phyloP scores from a whole-genome alignment of 2,797 vertebrate species.

The Anabas testudineus region DNA sequence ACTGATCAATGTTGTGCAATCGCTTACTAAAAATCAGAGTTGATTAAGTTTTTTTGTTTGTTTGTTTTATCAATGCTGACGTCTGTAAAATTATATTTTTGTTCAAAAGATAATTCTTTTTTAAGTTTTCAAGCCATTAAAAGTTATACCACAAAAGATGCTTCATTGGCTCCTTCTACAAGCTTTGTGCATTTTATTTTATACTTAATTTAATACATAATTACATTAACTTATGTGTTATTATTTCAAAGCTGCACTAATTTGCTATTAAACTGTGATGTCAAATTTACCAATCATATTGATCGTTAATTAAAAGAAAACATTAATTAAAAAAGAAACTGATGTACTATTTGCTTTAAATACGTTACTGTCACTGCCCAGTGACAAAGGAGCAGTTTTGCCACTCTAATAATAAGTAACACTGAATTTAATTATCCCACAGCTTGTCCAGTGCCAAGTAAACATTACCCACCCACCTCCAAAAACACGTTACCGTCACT shows the following conservation, averaged over 20 bases:
- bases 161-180: not conserved
- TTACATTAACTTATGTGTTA: not conserved
- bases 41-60: conserved; percentile 15
- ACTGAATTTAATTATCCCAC: not conserved
- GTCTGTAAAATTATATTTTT: conserved; percentile 34
- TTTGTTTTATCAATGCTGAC: conserved; percentile 18
- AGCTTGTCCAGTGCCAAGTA: conserved; percentile 3
- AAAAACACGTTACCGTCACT: conserved; percentile 10
- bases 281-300: no score
- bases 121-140: conserved; percentile 69
- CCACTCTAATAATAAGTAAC: not conserved
- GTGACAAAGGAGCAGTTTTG: not conserved
- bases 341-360: not conserved
- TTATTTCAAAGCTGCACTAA: no score
- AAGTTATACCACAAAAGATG: conserved; percentile 35
- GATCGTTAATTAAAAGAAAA: no score
- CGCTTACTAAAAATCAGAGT: conserved; percentile 48
- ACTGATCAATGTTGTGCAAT: conserved; percentile 48
- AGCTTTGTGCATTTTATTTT: not conserved
- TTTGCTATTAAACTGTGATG: no score
- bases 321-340: no score
- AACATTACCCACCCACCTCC: conserved; percentile 13
- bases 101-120: conserved; percentile 34
- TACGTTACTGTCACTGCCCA: no score
- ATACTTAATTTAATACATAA: not conserved